Percentiles rank a stretch among this genome's conserved stretches.
Conservation (phyloP, 2,113 vertebrate genomes). For the Pelecanoides urinatrix region DNA sequence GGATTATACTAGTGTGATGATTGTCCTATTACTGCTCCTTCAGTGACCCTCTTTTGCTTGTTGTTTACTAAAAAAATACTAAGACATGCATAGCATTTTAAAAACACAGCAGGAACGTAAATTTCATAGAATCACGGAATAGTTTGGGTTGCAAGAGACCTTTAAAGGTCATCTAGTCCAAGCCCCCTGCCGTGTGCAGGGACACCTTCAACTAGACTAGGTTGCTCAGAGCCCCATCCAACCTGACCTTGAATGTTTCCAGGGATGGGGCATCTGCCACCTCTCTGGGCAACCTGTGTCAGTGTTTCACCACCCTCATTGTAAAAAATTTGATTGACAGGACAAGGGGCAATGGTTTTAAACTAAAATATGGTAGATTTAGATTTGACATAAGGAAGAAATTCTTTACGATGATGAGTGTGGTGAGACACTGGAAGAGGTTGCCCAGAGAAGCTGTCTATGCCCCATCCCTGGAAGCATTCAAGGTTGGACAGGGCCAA, state of each 20-base stretch:
- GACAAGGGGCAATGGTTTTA: fast-evolving
- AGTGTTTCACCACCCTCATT: too few species aligned
- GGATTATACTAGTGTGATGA: background rate
- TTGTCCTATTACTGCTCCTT: background rate
- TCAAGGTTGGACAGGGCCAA: background rate
- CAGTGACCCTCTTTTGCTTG: background rate
- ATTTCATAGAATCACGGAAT: background rate
- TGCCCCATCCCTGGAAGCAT: background rate
- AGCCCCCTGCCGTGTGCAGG: too few species aligned
- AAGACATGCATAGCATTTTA: background rate
- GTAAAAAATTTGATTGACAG: background rate
- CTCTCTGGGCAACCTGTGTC: too few species aligned
- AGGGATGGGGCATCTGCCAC: too few species aligned
- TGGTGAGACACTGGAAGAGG: background rate
- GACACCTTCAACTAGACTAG: too few species aligned
- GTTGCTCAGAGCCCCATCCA: too few species aligned
- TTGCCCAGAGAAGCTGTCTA: background rate
- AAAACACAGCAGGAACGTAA: background rate
- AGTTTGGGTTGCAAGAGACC: too few species aligned
- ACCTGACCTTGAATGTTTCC: too few species aligned
- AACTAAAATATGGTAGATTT: background rate
- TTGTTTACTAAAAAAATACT: background rate
- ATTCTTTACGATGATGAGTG: background rate
- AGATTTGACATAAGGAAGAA: background rate
- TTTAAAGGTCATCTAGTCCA: too few species aligned